phyloP scores from a whole-genome alignment of 2,888 invertebrate species.

The Rhaphigaster nebulosa region DNA sequence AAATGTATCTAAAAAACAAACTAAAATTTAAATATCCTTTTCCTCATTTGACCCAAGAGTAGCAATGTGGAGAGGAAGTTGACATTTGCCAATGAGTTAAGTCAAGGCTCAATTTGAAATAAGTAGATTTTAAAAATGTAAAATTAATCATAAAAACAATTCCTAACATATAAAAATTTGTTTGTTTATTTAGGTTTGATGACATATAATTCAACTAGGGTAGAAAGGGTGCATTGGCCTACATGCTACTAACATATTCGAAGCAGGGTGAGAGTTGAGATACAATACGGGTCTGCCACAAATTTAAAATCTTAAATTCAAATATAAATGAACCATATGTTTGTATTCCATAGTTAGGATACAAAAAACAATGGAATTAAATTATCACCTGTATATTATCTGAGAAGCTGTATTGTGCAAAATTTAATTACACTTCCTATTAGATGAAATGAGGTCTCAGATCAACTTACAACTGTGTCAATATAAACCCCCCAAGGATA shows the following conservation, averaged over 20 bases:
- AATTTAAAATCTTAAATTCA: constrained; percentile 55
- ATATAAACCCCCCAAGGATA: neutral
- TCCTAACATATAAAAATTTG: neutral
- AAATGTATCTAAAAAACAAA: too few relatives aligned
- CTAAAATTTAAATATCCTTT: too few relatives aligned
- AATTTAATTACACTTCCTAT: constrained; percentile 44
- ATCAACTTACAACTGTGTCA: constrained; percentile 26
- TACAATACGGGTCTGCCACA: neutral
- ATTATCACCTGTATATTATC: constrained; percentile 41
- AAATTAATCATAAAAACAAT: neutral
- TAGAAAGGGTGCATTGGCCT: neutral
- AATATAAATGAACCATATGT: constrained; percentile 3
- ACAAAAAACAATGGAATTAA: constrained; percentile 9
- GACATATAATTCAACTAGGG: neutral
- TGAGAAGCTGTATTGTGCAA: constrained; percentile 38
- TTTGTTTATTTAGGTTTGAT: neutral
- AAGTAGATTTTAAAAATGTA: too few relatives aligned
- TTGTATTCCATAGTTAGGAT: neutral
- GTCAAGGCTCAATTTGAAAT: too few relatives aligned
- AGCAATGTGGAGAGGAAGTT: too few relatives aligned
- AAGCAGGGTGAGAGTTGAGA: neutral
- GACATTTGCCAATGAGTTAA: too few relatives aligned
- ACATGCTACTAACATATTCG: neutral
- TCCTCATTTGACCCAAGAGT: too few relatives aligned
- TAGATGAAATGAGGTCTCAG: constrained; percentile 39